phyloP scores from a whole-genome alignment of 35 echinoderm and acorn worm genomes.

The Acanthaster planci region DNA sequence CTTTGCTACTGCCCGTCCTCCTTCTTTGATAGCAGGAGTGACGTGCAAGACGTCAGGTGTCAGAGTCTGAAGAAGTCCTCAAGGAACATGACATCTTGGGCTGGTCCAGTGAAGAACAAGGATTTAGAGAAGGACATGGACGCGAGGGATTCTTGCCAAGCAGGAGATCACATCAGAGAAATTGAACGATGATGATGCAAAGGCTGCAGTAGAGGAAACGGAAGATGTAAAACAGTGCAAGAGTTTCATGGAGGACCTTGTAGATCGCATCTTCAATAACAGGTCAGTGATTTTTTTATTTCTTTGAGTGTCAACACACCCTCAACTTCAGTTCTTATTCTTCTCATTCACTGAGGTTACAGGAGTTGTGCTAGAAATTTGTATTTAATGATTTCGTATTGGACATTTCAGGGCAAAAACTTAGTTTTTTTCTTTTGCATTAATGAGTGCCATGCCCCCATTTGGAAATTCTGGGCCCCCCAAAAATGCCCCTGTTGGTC shows the following conservation, averaged over 20 bases:
- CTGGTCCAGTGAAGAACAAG: not conserved
- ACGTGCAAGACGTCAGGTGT: not conserved
- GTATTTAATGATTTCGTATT: too few species aligned
- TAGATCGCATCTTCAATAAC: conserved; percentile 58
- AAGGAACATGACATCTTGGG: too few species aligned
- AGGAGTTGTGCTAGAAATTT: too few species aligned
- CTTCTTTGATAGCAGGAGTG: not conserved
- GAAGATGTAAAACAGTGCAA: conserved; percentile 32
- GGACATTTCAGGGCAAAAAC: too few species aligned
- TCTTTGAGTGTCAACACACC: too few species aligned
- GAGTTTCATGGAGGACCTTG: conserved; percentile 47
- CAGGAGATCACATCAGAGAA: not conserved
- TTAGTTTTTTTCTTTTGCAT: too few species aligned
- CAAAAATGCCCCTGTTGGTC: too few species aligned
- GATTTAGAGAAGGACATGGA: not conserved
- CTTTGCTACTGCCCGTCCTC: not conserved
- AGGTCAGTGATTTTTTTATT: conserved; percentile 28
- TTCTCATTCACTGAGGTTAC: too few species aligned
- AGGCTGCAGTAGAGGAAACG: not conserved
- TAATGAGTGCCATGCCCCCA: too few species aligned
- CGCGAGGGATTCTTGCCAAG: not conserved
- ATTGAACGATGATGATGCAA: not conserved
- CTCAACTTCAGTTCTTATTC: too few species aligned
- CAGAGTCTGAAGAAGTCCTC: not conserved
- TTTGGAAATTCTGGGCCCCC: too few species aligned